A percentile compares a stretch with the other conserved stretches of the same genome.
phyloP scores from a whole-genome alignment of 2,797 vertebrate species.

The Peromyscus aztecus region DNA sequence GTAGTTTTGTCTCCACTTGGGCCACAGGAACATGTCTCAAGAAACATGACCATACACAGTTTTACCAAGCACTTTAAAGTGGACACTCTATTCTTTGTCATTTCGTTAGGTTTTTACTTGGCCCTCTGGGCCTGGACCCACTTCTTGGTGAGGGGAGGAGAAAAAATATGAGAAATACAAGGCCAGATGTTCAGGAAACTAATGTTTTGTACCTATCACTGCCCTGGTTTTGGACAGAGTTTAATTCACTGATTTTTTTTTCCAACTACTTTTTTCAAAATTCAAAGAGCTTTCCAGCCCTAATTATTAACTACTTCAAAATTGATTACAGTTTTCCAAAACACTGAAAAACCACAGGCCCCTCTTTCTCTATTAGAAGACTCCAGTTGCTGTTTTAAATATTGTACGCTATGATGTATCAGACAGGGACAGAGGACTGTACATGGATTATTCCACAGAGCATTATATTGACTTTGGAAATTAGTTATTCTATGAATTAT shows the following conservation, averaged over 20 bases:
- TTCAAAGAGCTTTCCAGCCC: neutral
- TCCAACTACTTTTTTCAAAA: slow-evolving; percentile 22
- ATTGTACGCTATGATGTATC: neutral
- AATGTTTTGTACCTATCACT: neutral
- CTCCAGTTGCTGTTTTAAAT: neutral
- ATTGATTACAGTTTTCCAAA: neutral
- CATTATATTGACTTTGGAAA: slow-evolving; percentile 18
- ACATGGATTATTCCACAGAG: neutral
- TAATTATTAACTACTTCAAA: neutral
- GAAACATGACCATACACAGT: neutral
- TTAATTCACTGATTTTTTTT: neutral
- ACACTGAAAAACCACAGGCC: neutral
- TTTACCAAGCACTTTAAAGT: neutral
- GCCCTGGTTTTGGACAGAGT: neutral
- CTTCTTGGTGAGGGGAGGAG: neutral
- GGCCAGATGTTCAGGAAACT: neutral
- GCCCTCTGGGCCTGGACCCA: neutral
- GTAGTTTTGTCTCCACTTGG: neutral
- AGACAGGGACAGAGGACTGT: neutral
- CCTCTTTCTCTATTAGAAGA: neutral
- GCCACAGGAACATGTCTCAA: neutral
- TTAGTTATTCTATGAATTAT: neutral
- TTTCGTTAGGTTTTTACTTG: neutral
- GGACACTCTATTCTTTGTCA: neutral
- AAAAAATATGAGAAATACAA: neutral